Percentiles rank a stretch among this genome's conserved stretches.
Conservation (phyloP, 2,113 vertebrate species). For the Ardeotis arabs region DNA sequence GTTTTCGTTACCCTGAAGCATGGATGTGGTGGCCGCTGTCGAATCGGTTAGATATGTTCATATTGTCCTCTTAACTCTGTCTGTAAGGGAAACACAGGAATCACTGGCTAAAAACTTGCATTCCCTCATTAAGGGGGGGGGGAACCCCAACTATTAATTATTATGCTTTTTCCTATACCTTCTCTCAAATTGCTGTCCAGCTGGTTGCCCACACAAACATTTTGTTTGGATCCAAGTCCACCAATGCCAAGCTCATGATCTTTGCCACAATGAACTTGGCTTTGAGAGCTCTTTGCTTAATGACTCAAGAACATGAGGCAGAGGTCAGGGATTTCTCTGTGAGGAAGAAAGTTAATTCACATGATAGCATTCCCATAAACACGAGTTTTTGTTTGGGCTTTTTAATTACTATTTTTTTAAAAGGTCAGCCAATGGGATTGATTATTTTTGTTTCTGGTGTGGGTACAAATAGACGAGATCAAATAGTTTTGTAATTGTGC, state of each 20-base stretch:
- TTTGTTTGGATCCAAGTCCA: not conserved
- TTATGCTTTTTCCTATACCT: not conserved
- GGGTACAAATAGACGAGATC: not conserved
- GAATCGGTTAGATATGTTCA: conserved; percentile 6
- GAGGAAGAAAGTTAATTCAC: not conserved
- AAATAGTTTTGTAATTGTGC: not conserved
- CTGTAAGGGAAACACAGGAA: not conserved
- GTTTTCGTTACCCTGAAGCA: conserved; percentile 46
- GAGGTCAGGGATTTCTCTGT: not conserved
- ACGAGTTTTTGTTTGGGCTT: not conserved
- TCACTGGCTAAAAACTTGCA: not conserved
- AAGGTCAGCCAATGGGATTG: not conserved
- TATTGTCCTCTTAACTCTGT: not conserved
- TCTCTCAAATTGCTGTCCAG: not conserved
- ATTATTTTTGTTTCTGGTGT: not conserved
- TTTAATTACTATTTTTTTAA: not conserved
- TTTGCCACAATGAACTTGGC: not conserved
- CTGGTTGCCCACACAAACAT: not conserved
- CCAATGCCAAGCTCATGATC: not conserved
- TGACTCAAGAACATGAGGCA: not conserved
- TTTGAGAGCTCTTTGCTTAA: not conserved
- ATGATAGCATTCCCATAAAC: not conserved
- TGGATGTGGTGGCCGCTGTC: conserved; percentile 16
- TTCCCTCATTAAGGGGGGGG: not conserved
- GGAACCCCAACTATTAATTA: not conserved